A percentile compares a stretch with the other conserved stretches of the same genome.
Evolutionary conservation across 30 jellyfish, hydroid and myxozoan species (phyloP).

Genomic region (Pelagia noctiluca): DNA sequence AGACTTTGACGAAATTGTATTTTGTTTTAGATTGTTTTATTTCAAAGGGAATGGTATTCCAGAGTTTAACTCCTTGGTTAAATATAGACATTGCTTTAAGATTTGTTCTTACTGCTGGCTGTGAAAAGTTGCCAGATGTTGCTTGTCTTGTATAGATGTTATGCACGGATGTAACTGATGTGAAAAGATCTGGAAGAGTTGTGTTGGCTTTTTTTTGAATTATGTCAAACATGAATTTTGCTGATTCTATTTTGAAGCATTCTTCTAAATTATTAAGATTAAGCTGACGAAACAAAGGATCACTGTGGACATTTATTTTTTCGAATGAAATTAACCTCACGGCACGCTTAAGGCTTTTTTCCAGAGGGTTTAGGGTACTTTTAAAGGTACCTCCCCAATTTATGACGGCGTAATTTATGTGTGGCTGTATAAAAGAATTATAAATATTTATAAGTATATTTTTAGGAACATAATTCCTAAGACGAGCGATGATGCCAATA

Average conservation of each 20-base stretch:
- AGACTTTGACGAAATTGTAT: neutral
- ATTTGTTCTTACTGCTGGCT: constrained; percentile 12
- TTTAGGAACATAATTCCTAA: constrained; percentile 22
- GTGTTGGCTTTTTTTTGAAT: neutral
- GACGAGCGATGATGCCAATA: constrained; percentile 25
- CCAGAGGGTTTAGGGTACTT: neutral
- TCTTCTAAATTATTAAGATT: neutral
- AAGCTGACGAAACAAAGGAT: neutral
- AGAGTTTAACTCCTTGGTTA: constrained; percentile 13
- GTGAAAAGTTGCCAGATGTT: neutral
- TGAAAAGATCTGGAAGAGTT: neutral
- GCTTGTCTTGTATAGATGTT: constrained; percentile 24
- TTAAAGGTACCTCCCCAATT: constrained; percentile 28
- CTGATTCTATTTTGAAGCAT: neutral
- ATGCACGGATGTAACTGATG: neutral
- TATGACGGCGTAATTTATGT: constrained; percentile 15
- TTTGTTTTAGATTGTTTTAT: neutral
- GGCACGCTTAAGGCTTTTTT: neutral
- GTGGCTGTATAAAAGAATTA: constrained; percentile 36
- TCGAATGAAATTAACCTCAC: neutral
- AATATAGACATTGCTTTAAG: neutral
- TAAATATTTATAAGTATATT: constrained; percentile 15
- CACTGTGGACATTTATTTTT: neutral
- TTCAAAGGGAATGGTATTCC: constrained; percentile 19
- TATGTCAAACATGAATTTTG: constrained; percentile 8